Percentiles rank a stretch among this genome's conserved stretches.
These are phyloP conservation scores for Piezodorus guildinii DNA, from an alignment of 1,140 invertebrate species.

Conservation along the genomic window DNA sequence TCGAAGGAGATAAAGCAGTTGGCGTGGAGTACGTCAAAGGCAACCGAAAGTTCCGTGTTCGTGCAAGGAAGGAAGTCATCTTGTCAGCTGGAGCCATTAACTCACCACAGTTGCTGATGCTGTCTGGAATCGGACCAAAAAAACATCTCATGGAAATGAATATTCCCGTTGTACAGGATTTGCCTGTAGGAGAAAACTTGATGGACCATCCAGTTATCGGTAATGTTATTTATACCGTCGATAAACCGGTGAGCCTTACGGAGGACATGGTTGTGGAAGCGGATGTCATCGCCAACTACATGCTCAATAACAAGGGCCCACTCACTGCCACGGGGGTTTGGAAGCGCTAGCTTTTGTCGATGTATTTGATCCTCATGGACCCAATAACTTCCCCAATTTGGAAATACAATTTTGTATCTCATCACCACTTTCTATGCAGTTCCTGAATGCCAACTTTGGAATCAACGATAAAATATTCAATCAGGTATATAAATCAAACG, in stretches of 20 bases:
- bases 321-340: conserved; percentile 61
- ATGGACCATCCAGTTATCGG: conserved; percentile 72
- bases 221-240: conserved; percentile 21
- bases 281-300: conserved; percentile 36
- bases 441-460: conserved; percentile 42
- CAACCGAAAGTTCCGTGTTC: conserved; percentile 32
- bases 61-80: conserved; percentile 45
- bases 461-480: conserved; percentile 44
- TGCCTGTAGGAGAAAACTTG: conserved; percentile 64
- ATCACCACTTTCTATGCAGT: conserved; percentile 40
- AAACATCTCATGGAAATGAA: conserved; percentile 53
- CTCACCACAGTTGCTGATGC: conserved; percentile 52
- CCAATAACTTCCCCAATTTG: conserved; percentile 57
- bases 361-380: conserved; percentile 47
- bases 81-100: conserved; percentile 48
- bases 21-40: conserved; percentile 43
- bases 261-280: conserved; percentile 27
- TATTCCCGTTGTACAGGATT: conserved; percentile 49
- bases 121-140: conserved; percentile 58
- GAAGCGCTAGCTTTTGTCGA: conserved; percentile 68
- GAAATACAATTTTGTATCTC: conserved; percentile 54
- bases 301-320: conserved; percentile 48
- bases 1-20: conserved; percentile 47
- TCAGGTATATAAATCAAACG: conserved; percentile 39
- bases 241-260: conserved; percentile 30